Percentiles rank a stretch among this genome's conserved stretches.
Conservation (phyloP, 92 coral and sea anemone species). For the Actinernus sp. region DNA sequence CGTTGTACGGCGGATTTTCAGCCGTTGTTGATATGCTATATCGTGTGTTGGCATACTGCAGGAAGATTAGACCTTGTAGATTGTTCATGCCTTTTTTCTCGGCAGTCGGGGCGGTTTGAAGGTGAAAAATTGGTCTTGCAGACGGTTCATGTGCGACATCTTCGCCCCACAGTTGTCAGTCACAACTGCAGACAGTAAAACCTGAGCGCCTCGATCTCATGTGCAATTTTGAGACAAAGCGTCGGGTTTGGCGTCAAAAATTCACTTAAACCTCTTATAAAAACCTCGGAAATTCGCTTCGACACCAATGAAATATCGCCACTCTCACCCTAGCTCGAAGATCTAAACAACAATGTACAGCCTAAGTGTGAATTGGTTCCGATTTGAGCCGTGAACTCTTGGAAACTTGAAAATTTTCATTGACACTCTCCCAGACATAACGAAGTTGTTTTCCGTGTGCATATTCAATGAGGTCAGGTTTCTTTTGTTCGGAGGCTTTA, state of each 20-base stretch:
- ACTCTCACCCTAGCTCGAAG: no score
- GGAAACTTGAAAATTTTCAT: not conserved
- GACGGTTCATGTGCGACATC: constrained; percentile 9
- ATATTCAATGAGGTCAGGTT: constrained; percentile 22
- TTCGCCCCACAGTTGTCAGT: constrained; percentile 13
- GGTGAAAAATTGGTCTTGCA: constrained; percentile 20
- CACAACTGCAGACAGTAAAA: constrained; percentile 20
- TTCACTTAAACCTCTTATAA: not conserved
- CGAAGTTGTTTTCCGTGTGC: constrained; percentile 16
- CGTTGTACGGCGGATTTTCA: constrained; percentile 86
- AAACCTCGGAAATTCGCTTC: no score
- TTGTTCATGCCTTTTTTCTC: constrained; percentile 24
- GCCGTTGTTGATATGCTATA: constrained; percentile 55
- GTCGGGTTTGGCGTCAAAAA: not conserved
- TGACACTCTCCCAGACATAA: constrained; percentile 3
- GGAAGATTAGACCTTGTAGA: constrained; percentile 12
- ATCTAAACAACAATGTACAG: no score
- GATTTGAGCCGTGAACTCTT: no score
- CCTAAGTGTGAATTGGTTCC: no score
- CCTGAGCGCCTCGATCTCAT: constrained; percentile 43
- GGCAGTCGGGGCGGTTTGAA: constrained; percentile 4
- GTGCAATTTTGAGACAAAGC: constrained; percentile 20
- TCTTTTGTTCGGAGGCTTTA: not conserved
- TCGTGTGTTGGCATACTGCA: constrained; percentile 71
- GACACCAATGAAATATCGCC: no score